Evolutionary conservation across 1,140 invertebrate genomes (phyloP).

Genomic region (Drosophila lacteicornis): DNA sequence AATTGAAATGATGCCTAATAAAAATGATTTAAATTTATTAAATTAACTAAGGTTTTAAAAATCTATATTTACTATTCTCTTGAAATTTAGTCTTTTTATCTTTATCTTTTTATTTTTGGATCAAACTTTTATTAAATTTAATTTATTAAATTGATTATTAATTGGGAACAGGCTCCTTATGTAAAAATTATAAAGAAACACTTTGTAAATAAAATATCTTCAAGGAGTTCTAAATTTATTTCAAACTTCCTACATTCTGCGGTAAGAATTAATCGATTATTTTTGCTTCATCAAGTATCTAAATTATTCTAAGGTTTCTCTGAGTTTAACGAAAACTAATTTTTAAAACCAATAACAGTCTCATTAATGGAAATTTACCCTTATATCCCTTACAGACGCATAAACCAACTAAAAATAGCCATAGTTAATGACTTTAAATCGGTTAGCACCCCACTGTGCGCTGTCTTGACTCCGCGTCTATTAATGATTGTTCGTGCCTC

Average conservation of each 20-base stretch:
- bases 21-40: no score
- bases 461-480: conserved; percentile 10
- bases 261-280: neutral
- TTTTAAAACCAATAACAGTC: neutral
- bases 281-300: no score
- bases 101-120: no score
- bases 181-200: neutral
- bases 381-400: neutral
- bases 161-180: no score
- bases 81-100: neutral
- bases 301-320: neutral
- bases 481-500: conserved; percentile 38
- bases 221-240: no score
- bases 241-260: no score
- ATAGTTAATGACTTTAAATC: conserved; percentile 6
- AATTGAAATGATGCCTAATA: neutral
- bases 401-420: neutral
- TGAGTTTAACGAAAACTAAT: neutral
- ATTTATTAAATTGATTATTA: no score
- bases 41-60: no score
- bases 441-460: conserved; percentile 30
- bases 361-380: neutral
- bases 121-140: no score
- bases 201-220: neutral
- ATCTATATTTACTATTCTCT: neutral